Evolutionary conservation across 1,140 invertebrate genomes (phyloP).

Genomic region (Lithobius niger): DNA sequence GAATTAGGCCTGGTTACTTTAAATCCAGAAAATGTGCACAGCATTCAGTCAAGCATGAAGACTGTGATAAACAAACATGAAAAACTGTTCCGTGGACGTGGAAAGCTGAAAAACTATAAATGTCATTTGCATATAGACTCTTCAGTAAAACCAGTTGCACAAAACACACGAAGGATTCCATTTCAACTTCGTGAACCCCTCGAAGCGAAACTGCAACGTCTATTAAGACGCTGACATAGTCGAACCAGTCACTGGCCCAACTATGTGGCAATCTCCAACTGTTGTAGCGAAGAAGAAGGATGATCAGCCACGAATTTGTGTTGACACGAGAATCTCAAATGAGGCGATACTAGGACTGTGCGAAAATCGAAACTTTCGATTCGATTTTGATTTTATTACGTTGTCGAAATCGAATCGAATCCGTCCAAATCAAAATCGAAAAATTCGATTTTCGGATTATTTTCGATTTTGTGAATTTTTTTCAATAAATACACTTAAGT

Average conservation of each 20-base stretch:
- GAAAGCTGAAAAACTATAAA: background rate
- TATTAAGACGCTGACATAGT: background rate
- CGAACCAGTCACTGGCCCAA: background rate
- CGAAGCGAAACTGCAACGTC: background rate
- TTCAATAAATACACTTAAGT: no score
- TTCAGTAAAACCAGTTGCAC: background rate
- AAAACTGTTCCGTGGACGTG: background rate
- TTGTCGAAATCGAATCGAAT: no score
- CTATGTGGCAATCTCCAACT: background rate
- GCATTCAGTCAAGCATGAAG: background rate
- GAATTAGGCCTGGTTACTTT: no score
- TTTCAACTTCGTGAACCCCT: background rate
- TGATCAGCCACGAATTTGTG: background rate
- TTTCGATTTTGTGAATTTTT: no score
- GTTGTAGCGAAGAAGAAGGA: background rate
- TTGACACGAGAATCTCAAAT: background rate
- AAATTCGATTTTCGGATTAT: no score
- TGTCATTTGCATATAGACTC: background rate
- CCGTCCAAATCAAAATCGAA: no score
- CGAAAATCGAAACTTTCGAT: no score
- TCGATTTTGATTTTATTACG: no score
- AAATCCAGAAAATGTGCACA: no score
- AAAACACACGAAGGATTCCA: background rate
- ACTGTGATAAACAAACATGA: background rate
- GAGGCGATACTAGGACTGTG: no score